Evolutionary conservation across 2,888 invertebrate species (phyloP).

Genomic region (Malthinus seriepunctatus): DNA sequence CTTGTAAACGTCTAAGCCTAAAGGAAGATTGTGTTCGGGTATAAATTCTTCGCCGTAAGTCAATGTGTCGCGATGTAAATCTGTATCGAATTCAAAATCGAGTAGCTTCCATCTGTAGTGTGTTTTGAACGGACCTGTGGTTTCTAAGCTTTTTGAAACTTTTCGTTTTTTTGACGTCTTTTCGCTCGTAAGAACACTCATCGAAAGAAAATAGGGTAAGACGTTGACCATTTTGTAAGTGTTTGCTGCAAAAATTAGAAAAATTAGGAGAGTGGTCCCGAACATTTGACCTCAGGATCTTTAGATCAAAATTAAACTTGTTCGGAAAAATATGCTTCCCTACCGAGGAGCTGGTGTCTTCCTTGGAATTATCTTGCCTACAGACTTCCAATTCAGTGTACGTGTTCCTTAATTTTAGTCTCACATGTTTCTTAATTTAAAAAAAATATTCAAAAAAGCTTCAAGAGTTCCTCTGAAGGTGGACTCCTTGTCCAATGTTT

Average conservation of each 20-base stretch:
- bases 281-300: too few species aligned
- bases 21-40: conserved; percentile 73
- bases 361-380: too few species aligned
- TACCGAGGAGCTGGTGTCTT: too few species aligned
- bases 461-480: too few species aligned
- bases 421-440: too few species aligned
- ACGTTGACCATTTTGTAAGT: conserved; percentile 44
- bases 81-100: conserved; percentile 72
- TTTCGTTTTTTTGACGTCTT: not conserved
- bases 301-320: too few species aligned
- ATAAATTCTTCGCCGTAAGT: conserved; percentile 65
- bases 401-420: too few species aligned
- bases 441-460: too few species aligned
- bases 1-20: conserved; percentile 72
- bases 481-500: too few species aligned
- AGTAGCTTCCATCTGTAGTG: conserved; percentile 75
- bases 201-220: conserved; percentile 59
- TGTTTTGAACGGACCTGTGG: conserved; percentile 62
- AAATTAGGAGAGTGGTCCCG: too few species aligned
- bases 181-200: conserved; percentile 41
- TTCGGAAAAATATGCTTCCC: too few species aligned
- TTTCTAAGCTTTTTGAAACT: conserved; percentile 45
- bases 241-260: conserved; percentile 7
- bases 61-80: conserved; percentile 61
- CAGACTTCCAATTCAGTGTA: too few species aligned